These are phyloP conservation scores for Dicentrarchus labrax DNA, from an alignment of 2,113 vertebrate species.

Conservation along the genomic window DNA sequence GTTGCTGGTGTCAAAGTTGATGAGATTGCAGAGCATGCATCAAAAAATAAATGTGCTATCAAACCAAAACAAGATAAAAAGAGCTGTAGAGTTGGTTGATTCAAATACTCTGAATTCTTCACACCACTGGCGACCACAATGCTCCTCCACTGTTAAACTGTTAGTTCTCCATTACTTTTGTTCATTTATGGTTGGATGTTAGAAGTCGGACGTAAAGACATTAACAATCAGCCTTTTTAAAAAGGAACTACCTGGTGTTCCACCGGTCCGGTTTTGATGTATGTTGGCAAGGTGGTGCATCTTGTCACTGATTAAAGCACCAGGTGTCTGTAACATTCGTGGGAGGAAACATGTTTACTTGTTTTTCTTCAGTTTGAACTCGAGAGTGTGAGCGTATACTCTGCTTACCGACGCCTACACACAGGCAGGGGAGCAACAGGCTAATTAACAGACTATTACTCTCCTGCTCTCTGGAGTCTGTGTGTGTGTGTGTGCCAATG, in stretches of 20 bases:
- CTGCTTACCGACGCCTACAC: constrained; percentile 55
- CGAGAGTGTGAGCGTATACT: constrained; percentile 10
- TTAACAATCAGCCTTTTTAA: background rate
- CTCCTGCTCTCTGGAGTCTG: constrained; percentile 53
- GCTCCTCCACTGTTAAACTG: background rate
- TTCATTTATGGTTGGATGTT: background rate
- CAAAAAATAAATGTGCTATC: background rate
- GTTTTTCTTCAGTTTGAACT: constrained; percentile 57
- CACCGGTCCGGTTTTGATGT: background rate
- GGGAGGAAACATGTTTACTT: constrained; percentile 68
- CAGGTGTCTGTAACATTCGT: constrained; percentile 40
- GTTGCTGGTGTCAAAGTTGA: background rate
- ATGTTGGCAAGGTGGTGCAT: constrained; percentile 8
- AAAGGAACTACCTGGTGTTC: background rate
- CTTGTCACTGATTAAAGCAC: constrained; percentile 19
- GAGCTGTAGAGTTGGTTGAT: background rate
- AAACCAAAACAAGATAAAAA: background rate
- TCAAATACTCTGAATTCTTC: background rate
- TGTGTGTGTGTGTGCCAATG: background rate
- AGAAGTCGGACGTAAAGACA: background rate
- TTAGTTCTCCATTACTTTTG: background rate
- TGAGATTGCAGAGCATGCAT: background rate
- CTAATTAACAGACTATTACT: constrained; percentile 75
- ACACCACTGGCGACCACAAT: background rate
- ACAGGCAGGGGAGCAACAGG: constrained; percentile 68